Percentiles rank a stretch among this genome's conserved stretches.
phyloP scores from a whole-genome alignment of 2,888 invertebrate genomes.

The Tridacna gigas region DNA sequence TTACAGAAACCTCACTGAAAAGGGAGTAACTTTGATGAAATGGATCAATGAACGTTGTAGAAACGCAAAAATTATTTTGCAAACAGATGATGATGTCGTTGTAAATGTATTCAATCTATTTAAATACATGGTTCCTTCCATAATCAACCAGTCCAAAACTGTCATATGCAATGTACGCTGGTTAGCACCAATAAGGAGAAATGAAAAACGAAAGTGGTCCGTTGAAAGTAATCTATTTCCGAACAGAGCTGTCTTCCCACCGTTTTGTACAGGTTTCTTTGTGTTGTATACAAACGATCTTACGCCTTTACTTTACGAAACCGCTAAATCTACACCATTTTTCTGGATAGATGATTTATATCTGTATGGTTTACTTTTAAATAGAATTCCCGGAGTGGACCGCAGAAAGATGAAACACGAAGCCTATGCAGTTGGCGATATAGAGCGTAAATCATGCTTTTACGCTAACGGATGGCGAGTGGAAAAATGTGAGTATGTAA shows the following conservation, averaged over 20 bases:
- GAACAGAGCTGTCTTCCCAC: too few relatives aligned
- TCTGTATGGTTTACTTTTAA: not conserved
- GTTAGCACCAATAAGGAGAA: not conserved
- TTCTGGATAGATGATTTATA: not conserved
- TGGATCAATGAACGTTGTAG: conserved; percentile 3
- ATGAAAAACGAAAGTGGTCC: not conserved
- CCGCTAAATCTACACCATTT: conserved; percentile 7
- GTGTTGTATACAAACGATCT: conserved; percentile 1
- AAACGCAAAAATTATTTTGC: not conserved
- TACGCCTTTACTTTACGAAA: not conserved
- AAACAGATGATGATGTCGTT: conserved; percentile 5
- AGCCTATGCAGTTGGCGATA: too few relatives aligned
- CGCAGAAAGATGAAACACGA: not conserved
- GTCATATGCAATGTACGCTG: not conserved
- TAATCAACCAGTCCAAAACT: not conserved
- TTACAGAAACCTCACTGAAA: not conserved
- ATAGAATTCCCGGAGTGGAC: not conserved
- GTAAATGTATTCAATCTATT: not conserved
- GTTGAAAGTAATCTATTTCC: not conserved
- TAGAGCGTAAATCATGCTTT: too few relatives aligned
- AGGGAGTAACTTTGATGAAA: not conserved
- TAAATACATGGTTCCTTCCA: not conserved
- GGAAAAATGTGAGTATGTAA: too few relatives aligned
- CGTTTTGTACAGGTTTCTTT: not conserved
- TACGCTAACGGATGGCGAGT: too few relatives aligned